These are phyloP conservation scores for Zaprionus africanus DNA, from an alignment of 1,140 invertebrate genomes.

Conservation along the genomic window DNA sequence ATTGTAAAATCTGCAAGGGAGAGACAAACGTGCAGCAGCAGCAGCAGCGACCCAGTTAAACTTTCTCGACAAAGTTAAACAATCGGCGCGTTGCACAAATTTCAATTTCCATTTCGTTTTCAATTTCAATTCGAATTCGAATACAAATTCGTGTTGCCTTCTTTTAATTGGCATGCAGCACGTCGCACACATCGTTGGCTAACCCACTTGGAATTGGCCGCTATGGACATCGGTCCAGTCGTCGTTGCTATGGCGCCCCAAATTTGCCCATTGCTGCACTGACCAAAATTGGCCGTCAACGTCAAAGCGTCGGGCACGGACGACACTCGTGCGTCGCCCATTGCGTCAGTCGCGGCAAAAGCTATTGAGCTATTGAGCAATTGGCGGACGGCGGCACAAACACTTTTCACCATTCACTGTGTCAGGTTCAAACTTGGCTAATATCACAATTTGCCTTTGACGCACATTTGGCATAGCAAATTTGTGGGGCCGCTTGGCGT, in stretches of 20 bases:
- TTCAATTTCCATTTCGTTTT: slow-evolving; percentile 38
- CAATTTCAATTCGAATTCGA: slow-evolving; percentile 37
- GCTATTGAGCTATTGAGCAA: slow-evolving; percentile 58
- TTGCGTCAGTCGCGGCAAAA: slow-evolving; percentile 41
- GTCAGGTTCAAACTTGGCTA: slow-evolving; percentile 70
- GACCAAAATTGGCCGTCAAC: slow-evolving; percentile 70
- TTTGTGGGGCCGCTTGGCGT: slow-evolving; percentile 23
- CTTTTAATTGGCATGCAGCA: slow-evolving; percentile 70
- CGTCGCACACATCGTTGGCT: slow-evolving; percentile 29
- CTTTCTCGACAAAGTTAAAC: slow-evolving; percentile 50
- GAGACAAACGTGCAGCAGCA: not conserved
- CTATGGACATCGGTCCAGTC: slow-evolving; percentile 27
- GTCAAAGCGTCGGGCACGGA: no score
- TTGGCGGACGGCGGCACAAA: slow-evolving; percentile 53
- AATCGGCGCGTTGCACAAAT: slow-evolving; percentile 67
- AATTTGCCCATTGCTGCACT: slow-evolving; percentile 69
- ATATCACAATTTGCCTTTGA: slow-evolving; percentile 40
- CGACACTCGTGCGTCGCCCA: slow-evolving; percentile 37
- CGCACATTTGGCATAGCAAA: slow-evolving; percentile 58
- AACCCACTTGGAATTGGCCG: slow-evolving; percentile 34
- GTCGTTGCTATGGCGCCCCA: slow-evolving; percentile 46
- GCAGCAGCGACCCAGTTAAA: not conserved
- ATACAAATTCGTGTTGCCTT: slow-evolving; percentile 10
- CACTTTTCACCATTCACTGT: slow-evolving; percentile 59
- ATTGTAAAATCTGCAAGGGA: slow-evolving; percentile 30